These are phyloP conservation scores for Thymallus thymallus DNA, from an alignment of 2,113 vertebrate species.

Conservation along the genomic window DNA sequence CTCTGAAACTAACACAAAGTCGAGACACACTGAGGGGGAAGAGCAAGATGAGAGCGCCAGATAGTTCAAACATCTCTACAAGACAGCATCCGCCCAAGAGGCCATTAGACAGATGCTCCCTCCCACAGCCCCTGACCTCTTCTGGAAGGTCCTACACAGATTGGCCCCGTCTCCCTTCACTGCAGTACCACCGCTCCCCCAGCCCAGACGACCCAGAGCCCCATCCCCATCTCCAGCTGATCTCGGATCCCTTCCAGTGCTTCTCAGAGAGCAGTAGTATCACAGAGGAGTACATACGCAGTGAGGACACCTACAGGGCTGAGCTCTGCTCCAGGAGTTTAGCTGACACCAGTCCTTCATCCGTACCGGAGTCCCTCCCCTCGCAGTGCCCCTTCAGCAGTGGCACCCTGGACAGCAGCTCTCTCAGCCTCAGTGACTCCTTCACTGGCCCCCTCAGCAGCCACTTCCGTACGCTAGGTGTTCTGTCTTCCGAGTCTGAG, in stretches of 20 bases:
- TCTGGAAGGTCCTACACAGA: slow-evolving; percentile 63
- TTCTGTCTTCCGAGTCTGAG: slow-evolving; percentile 3
- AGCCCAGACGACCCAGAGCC: slow-evolving; percentile 57
- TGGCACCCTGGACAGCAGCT: slow-evolving; percentile 1
- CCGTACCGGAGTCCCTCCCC: slow-evolving; percentile 5
- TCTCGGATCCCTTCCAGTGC: slow-evolving; percentile 1
- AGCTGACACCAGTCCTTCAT: background rate
- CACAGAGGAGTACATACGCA: background rate
- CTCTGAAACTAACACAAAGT: slow-evolving; percentile 26
- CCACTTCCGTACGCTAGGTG: background rate
- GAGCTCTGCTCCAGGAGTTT: background rate
- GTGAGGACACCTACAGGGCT: slow-evolving; percentile 2
- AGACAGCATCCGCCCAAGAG: background rate
- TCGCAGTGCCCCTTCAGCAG: background rate
- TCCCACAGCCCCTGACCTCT: slow-evolving; percentile 55
- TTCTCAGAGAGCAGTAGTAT: background rate
- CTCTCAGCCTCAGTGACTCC: slow-evolving; percentile 9
- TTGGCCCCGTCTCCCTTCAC: slow-evolving; percentile 65
- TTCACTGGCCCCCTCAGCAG: background rate
- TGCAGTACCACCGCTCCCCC: slow-evolving; percentile 39
- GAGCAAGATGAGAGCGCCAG: slow-evolving; percentile 32
- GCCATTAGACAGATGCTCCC: background rate
- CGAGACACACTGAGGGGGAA: slow-evolving; percentile 26
- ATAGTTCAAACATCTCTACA: too few species aligned
- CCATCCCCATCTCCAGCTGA: background rate